These are phyloP conservation scores for Drosophila atripex DNA, from an alignment of 2,888 invertebrate species.

Conservation along the genomic window DNA sequence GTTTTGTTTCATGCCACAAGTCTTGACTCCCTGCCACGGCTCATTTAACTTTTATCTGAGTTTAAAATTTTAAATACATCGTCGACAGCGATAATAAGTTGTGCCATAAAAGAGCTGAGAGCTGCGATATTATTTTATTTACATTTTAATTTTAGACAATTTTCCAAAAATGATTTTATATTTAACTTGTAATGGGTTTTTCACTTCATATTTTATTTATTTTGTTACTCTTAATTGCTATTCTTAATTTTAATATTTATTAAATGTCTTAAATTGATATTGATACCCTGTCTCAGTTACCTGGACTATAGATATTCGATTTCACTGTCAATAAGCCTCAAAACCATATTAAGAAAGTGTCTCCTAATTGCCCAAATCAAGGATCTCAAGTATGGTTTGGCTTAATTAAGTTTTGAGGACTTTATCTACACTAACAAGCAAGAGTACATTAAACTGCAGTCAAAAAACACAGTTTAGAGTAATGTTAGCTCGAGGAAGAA, in stretches of 20 bases:
- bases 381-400: background rate
- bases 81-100: background rate
- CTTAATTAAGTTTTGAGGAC: background rate
- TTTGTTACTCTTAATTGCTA: too few species aligned
- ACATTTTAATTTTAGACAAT: background rate
- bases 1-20: conserved; percentile 32
- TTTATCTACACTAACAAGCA: background rate
- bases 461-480: background rate
- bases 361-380: background rate
- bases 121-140: background rate
- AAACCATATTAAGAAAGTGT: background rate
- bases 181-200: too few species aligned
- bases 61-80: conserved; percentile 27
- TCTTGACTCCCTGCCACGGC: conserved; percentile 3
- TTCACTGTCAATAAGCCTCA: too few species aligned
- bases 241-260: too few species aligned
- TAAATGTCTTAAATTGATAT: too few species aligned
- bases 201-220: too few species aligned
- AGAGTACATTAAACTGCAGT: background rate
- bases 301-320: too few species aligned
- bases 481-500: background rate
- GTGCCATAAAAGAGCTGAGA: background rate
- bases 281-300: too few species aligned
- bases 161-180: background rate
- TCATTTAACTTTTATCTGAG: conserved; percentile 20